Evolutionary conservation across 2,888 invertebrate species (phyloP), one percentile per base, ranked within the genome.

Genomic region (Latrodectus elegans): DNA sequence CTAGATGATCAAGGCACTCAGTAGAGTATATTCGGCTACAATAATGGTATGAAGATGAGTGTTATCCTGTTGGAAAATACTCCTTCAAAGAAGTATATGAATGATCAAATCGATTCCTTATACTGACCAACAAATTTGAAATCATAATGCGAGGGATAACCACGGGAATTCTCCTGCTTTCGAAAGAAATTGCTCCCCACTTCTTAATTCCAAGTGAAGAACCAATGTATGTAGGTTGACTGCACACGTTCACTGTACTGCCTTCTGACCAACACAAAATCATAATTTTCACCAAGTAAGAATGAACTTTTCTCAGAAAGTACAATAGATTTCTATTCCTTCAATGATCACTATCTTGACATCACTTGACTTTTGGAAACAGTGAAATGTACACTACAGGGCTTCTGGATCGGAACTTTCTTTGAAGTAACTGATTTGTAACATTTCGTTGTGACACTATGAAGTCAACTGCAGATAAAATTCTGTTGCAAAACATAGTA

Each of bases 121-220:
- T 9, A 22, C 26, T 68, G 75, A 75, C 10, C 15, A 67, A 55
- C 70, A 76, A 74, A 82, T 68, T 65, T 75, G 67, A 22, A 17
- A 15, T 71, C 11, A 74, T 11, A 53, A 67, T 74, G 67, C 55
- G 9, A 68, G 51, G 55, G 49, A 75, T 75, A 83, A 83, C 53
- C 64, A 73, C 38, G 76, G 52, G 60, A 83, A 15, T 75, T n/a
- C 14, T 83, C 53, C 68, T 75, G 75, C 52, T 83, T 67, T 76
- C 26, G 75, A 53, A 38, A 14, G 55, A 68, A 83, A 68, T 75
- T 68, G 74, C 60, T 75, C 53, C 15, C 15, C 52, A 83, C 68
- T 22, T 53, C 75, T 70, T 75, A 76, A 70, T 75, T 67, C 83
- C 83, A 17, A 51, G 38, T 60, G 78, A 17, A 78, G 78, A 67